Base-by-base conservation (phyloP, 2,797 vertebrate species). In the Podarcis siculus region DNA sequence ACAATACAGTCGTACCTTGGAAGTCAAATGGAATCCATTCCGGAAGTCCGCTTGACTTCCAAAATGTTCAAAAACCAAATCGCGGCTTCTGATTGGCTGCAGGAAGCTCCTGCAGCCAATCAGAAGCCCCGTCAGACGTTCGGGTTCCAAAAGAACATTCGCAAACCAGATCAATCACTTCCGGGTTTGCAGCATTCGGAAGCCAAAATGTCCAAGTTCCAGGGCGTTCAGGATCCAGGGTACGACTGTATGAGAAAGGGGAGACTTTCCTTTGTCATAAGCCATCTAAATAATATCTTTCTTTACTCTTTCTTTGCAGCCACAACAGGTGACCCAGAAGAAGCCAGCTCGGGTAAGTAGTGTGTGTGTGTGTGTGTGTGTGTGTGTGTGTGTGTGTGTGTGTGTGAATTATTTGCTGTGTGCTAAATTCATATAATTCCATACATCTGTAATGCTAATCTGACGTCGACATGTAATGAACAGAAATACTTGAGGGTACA, bases 301-400 rank as follows among this genome's bases (percentile, higher is more conserved):
- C 64, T 37, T 97, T 97, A 79, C 96, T 85, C 73, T 92, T 67
- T 72, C 45, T 37, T 97, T 97, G 79, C 96, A 99, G 98, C 98
- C 98, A 94, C 98, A 98, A 91, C 98, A 98, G 97, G 98, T 98
- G 79, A 97, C 98, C 97, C 98, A 98, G 96, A 98, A 99, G 97
- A 98, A 98, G 95, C 97, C 98, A 96, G 97, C 97, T 98, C 98
- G 98, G 98, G 98, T 99, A 98, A 96, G 97, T 90, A 81, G 90
- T 85, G 4, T 83, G 79, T 55, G 2, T 90, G 4, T 83, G 79
- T 55, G 2, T 90, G 85, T 86, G 83, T 35, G 83, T 87, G 49
- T 49, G 49, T 49, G 45, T 49, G 49, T 55, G 58, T 61, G 2
- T 61, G 58, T 61, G 58, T 61, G 19, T 55, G 58, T 61, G 21